Evolutionary conservation across 1,140 invertebrate genomes (phyloP), one percentile per base, ranked within the genome.

Genomic region (Bombus confusus): DNA sequence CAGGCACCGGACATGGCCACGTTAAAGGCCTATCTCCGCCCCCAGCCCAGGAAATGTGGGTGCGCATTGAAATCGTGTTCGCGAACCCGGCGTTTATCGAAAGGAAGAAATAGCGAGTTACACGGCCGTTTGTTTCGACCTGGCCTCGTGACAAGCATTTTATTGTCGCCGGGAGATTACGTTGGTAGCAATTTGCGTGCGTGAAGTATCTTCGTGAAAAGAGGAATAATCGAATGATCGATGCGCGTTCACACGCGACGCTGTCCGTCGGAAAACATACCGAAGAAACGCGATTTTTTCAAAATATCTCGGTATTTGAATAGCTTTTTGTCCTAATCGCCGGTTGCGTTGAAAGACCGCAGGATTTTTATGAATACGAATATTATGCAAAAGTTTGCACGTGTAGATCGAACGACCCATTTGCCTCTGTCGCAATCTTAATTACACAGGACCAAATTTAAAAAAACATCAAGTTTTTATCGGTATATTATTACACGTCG

Each of bases 1-100:
- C 3, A 18, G 13, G 10, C 8, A 12, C 12, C 47, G 28, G 25
- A 52, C 62, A 43, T 66, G 62, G 47, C 41, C 74, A 69, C 43
- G 62, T 69, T 69, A 69, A 78, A 78, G 28, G 74, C 43, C 64
- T 78, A 79, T 84, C 74, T 41, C 18, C 28, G 25, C 41, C 13
- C 47, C 31, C 22, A 37, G 59, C 37, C 5, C 3, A 18, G n/a
- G 74, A 71, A 57, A 39, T 71, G 75, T 78, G 82, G 75, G 64
- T 71, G 74, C 82, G 34, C 47, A 41, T 79, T 59, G 82, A 84
- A 71, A 71, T 84, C 66, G 74, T 66, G 62, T 66, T 82, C 28
- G 28, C 72, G 39, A 59, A 59, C 47, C 34, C 73, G 66, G 34
- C 82, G 75, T 78, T 71, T 79, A 79, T 84, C 76, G 76, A 31